A percentile compares a stretch with the other conserved stretches of the same genome.
Evolutionary conservation across 2,888 invertebrate species (phyloP).

Genomic region (Embidobia sp.): DNA sequence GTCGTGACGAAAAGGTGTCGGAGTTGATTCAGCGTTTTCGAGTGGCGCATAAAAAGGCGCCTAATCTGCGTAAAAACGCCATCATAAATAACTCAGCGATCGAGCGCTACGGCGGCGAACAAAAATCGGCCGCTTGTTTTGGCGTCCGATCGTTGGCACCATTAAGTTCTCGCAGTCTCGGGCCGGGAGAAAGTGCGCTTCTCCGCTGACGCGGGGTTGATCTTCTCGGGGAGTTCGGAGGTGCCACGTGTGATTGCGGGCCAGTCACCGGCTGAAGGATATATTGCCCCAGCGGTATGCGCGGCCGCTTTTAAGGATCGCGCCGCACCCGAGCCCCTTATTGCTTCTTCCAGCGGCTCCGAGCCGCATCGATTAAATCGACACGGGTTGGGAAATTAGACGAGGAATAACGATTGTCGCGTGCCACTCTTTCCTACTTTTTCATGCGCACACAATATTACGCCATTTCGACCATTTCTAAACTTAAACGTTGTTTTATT

Average conservation of each 20-base stretch:
- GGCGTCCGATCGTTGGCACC: conserved; percentile 64
- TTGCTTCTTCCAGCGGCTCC: conserved; percentile 52
- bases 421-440: no score
- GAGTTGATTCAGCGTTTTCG: no score
- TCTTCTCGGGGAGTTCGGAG: conserved; percentile 60
- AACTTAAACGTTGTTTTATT: no score
- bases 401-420: conserved; percentile 2
- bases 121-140: conserved; percentile 62
- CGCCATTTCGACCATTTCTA: no score
- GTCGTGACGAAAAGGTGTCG: no score
- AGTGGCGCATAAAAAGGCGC: conserved; percentile 40
- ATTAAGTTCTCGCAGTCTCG: conserved; percentile 63
- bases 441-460: no score
- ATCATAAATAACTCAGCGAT: conserved; percentile 61
- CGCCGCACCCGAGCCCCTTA: conserved; percentile 55
- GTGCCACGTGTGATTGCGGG: conserved; percentile 65
- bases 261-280: conserved; percentile 66
- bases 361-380: conserved; percentile 36
- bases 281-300: conserved; percentile 65
- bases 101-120: conserved; percentile 33
- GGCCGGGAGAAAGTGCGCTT: conserved; percentile 60
- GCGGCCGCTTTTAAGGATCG: conserved; percentile 60
- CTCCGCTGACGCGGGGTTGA: conserved; percentile 61
- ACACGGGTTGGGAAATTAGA: conserved; percentile 44
- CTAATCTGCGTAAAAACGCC: conserved; percentile 54